Conservation (phyloP, 2,113 vertebrate species). For the Corythornis cristatus region DNA sequence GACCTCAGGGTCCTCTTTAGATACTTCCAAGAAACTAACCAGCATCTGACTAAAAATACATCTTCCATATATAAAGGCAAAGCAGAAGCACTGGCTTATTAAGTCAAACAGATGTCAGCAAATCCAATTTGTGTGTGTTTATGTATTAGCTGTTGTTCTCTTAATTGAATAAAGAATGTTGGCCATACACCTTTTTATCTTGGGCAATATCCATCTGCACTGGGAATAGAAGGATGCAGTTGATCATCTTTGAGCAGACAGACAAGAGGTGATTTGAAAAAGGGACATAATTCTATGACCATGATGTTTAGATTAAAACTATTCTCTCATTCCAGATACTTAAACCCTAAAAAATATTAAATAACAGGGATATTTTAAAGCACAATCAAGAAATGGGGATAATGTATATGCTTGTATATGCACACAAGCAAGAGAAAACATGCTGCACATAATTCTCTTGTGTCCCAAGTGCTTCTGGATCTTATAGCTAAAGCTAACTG, state of each 20-base stretch:
- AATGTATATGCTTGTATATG: accelerated
- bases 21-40: not conserved
- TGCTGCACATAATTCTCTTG: not conserved
- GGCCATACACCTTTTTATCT: not conserved
- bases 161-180: conserved; percentile 6
- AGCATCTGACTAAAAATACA: not conserved
- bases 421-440: not conserved
- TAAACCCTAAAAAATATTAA: not conserved
- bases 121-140: not conserved
- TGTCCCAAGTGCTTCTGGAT: not conserved
- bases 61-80: not conserved
- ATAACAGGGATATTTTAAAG: not conserved
- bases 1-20: not conserved
- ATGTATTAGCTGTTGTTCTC: not conserved
- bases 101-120: conserved; percentile 1
- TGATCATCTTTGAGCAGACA: not conserved
- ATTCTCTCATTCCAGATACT: not conserved
- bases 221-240: not conserved
- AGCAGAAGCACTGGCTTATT: not conserved
- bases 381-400: not conserved
- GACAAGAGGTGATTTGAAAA: not conserved
- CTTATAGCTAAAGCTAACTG: not conserved
- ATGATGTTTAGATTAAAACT: not conserved
- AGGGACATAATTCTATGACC: not conserved
- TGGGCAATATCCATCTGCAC: not conserved